phyloP scores from a whole-genome alignment of 2,797 vertebrate species.

The Loris lydekkerianus region DNA sequence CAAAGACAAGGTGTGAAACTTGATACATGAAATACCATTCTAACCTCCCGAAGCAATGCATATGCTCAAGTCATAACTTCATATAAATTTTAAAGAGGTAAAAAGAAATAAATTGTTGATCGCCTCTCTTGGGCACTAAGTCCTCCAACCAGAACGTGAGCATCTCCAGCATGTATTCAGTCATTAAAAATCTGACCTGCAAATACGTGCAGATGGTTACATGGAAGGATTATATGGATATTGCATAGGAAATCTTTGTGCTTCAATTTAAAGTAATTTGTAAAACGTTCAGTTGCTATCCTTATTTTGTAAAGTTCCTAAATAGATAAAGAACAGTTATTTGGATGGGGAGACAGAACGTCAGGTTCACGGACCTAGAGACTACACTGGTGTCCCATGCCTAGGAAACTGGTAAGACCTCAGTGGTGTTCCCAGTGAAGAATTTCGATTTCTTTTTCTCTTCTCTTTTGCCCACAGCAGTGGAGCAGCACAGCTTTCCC shows the following conservation, averaged over 20 bases:
- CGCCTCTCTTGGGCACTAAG: neutral
- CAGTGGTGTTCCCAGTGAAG: neutral
- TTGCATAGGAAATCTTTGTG: neutral
- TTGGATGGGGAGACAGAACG: neutral
- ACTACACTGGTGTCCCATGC: neutral
- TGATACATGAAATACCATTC: neutral
- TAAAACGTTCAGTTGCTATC: neutral
- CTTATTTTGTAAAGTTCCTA: neutral
- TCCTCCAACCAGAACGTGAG: neutral
- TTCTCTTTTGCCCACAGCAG: neutral
- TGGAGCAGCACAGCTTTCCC: neutral
- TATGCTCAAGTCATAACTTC: neutral
- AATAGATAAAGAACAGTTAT: neutral
- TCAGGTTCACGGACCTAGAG: neutral
- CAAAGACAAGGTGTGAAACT: neutral
- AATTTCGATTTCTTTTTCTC: constrained; percentile 28
- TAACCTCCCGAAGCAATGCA: neutral
- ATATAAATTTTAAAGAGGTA: neutral
- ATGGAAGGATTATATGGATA: neutral
- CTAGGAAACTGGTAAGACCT: neutral
- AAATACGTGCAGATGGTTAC: neutral
- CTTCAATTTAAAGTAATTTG: neutral
- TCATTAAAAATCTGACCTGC: neutral
- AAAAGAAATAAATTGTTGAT: neutral
- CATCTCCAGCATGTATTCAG: neutral